Conservation (phyloP, 1,140 invertebrate species). For the Heliconius nattereri region DNA sequence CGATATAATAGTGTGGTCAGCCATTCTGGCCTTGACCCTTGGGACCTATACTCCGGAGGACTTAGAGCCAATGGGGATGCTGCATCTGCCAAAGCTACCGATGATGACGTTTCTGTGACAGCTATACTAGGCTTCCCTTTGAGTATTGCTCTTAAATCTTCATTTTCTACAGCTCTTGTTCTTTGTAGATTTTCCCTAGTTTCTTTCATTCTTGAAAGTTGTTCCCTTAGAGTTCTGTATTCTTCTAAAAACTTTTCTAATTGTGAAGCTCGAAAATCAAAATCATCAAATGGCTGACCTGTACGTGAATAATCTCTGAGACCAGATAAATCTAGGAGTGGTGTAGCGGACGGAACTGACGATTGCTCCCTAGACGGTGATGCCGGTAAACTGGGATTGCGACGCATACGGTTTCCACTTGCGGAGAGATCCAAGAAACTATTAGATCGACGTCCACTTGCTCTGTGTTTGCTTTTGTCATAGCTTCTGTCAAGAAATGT, state of each 20-base stretch:
- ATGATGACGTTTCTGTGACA: constrained; percentile 76
- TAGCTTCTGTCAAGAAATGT: constrained; percentile 63
- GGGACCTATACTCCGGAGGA: constrained; percentile 79
- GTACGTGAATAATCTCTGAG: constrained; percentile 73
- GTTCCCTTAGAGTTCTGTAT: constrained; percentile 87
- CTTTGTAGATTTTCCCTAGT: constrained; percentile 86
- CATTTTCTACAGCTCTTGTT: constrained; percentile 72
- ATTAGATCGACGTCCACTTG: constrained; percentile 74
- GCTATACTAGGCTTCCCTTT: constrained; percentile 82
- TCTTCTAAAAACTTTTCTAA: constrained; percentile 89
- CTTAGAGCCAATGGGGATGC: constrained; percentile 76
- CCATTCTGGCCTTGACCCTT: constrained; percentile 79
- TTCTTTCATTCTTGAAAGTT: constrained; percentile 89
- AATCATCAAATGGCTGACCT: constrained; percentile 79
- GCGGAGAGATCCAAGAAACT: constrained; percentile 82
- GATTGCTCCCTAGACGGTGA: constrained; percentile 71
- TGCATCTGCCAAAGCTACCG: constrained; percentile 73
- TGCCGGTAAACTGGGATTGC: constrained; percentile 72
- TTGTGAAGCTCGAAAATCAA: constrained; percentile 89
- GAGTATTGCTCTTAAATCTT: constrained; percentile 80
- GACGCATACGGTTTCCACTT: constrained; percentile 62
- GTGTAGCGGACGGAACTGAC: constrained; percentile 80
- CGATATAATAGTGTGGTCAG: constrained; percentile 73
- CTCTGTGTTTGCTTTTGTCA: constrained; percentile 57
- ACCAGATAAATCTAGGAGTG: constrained; percentile 80